Conservation (phyloP, 2,888 invertebrate species). For the Cheilosia soror region DNA sequence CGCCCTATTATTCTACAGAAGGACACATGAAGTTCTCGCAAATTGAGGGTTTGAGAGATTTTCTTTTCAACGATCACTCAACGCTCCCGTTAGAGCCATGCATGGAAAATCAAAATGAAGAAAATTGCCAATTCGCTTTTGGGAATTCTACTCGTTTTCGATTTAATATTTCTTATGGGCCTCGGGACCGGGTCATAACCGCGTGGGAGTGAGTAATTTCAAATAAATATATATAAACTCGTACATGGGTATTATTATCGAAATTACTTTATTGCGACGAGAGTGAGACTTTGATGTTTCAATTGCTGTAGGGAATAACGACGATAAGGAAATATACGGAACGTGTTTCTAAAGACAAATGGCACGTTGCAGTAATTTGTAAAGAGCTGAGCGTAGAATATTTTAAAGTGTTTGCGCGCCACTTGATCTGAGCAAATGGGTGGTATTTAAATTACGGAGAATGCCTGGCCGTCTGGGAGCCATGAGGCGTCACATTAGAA, state of each 20-base stretch:
- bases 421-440: slow-evolving; percentile 2
- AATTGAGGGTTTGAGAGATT: slow-evolving; percentile 3
- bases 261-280: slow-evolving; percentile 21
- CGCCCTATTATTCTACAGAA: slow-evolving; percentile 11
- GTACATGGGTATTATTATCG: not conserved
- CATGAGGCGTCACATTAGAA: not conserved
- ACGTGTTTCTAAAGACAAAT: slow-evolving; percentile 14
- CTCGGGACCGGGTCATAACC: not conserved
- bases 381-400: slow-evolving; percentile 40
- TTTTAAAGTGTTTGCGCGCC: slow-evolving; percentile 31
- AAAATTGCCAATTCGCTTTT: slow-evolving; percentile 65
- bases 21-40: not conserved
- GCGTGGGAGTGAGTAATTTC: slow-evolving; percentile 34
- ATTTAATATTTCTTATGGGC: slow-evolving; percentile 46
- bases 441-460: slow-evolving; percentile 24
- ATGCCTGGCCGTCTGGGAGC: not conserved
- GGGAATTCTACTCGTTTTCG: slow-evolving; percentile 50
- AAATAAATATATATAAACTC: slow-evolving; percentile 24
- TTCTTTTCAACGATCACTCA: slow-evolving; percentile 20
- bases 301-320: slow-evolving; percentile 33
- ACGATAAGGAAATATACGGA: not conserved
- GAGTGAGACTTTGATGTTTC: slow-evolving; percentile 50
- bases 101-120: slow-evolving; percentile 48
- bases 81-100: not conserved
- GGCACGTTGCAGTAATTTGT: slow-evolving; percentile 48